Percentiles rank a stretch among this genome's conserved stretches.
These are phyloP conservation scores for Fringilla coelebs DNA, from an alignment of 2,797 vertebrate species.

Conservation along the genomic window DNA sequence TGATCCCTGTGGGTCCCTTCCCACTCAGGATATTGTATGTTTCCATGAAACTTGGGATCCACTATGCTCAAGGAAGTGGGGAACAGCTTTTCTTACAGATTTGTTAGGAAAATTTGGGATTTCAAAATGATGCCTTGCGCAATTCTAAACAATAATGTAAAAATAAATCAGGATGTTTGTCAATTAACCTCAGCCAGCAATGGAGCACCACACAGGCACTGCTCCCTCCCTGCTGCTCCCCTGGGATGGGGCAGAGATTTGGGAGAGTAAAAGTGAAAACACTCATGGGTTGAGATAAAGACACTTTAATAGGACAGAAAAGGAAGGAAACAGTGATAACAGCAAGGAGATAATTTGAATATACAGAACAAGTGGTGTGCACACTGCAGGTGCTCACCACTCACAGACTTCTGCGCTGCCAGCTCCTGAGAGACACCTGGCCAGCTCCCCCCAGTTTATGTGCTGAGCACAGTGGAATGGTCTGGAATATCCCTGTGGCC, in stretches of 20 bases:
- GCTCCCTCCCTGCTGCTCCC: not conserved
- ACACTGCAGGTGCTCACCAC: not conserved
- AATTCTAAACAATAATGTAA: not conserved
- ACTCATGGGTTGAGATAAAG: not conserved
- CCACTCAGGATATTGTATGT: not conserved
- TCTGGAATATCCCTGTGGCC: not conserved
- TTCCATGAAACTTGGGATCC: not conserved
- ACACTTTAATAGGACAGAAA: not conserved
- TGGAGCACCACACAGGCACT: not conserved
- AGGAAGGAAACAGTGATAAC: not conserved
- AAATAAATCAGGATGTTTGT: not conserved
- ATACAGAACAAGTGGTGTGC: not conserved
- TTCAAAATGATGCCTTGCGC: not conserved
- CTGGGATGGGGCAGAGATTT: not conserved
- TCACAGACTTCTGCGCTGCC: not conserved
- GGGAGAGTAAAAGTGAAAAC: not conserved
- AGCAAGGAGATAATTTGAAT: not conserved
- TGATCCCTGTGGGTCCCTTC: no score
- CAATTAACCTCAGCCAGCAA: not conserved
- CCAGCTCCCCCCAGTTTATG: not conserved
- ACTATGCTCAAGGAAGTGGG: not conserved
- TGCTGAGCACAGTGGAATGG: not conserved
- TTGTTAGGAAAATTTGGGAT: not conserved
- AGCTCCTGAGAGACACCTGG: not conserved
- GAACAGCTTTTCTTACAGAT: not conserved